Percentiles rank a stretch among this genome's conserved stretches.
Evolutionary conservation across 2,888 invertebrate species (phyloP).

Genomic region (Metallyticus violacea): DNA sequence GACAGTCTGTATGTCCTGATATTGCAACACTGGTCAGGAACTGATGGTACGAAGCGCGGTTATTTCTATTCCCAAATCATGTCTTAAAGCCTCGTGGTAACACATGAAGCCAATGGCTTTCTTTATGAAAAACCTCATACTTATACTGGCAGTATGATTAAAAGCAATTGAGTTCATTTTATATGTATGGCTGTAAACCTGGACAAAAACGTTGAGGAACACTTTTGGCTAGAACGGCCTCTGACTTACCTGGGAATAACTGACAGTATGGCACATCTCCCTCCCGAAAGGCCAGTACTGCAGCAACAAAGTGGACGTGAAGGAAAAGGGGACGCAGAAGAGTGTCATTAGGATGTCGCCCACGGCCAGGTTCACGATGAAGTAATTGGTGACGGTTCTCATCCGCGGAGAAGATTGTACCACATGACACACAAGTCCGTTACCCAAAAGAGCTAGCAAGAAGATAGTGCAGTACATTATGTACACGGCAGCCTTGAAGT

Average conservation of each 20-base stretch:
- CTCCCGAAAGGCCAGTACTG: slow-evolving; percentile 88
- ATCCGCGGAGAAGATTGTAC: slow-evolving; percentile 79
- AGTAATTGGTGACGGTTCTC: slow-evolving; percentile 90
- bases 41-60: too few relatives aligned
- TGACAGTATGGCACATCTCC: slow-evolving; percentile 77
- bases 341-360: slow-evolving; percentile 88
- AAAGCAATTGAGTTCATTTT: too few relatives aligned
- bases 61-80: too few relatives aligned
- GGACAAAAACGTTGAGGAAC: too few relatives aligned
- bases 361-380: slow-evolving; percentile 84
- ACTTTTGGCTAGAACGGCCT: too few relatives aligned
- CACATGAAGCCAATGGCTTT: too few relatives aligned
- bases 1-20: too few relatives aligned
- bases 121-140: too few relatives aligned
- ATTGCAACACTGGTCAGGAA: too few relatives aligned
- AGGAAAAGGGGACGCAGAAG: slow-evolving; percentile 89
- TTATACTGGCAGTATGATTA: too few relatives aligned
- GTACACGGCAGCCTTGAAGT: slow-evolving; percentile 65
- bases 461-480: slow-evolving; percentile 71
- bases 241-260: slow-evolving; percentile 73
- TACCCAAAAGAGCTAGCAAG: slow-evolving; percentile 65
- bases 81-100: too few relatives aligned
- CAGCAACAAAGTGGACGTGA: slow-evolving; percentile 73
- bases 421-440: slow-evolving; percentile 74
- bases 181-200: too few relatives aligned